Evolutionary conservation across 2,888 invertebrate species (phyloP).

Genomic region (Sminthurinus aureus): DNA sequence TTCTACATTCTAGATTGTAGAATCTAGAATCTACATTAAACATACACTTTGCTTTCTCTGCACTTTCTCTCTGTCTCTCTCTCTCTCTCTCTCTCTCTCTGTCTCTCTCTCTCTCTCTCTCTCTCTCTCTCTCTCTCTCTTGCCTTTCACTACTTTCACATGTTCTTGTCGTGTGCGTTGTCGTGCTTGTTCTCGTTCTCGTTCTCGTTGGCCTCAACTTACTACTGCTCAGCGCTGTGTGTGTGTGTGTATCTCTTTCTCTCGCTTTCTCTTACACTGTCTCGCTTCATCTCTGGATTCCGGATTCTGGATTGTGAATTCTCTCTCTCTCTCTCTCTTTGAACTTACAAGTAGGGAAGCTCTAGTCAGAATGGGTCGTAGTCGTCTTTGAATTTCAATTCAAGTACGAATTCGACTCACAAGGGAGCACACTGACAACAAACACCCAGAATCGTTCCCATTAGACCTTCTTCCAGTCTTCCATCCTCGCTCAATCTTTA

Average conservation of each 20-base stretch:
- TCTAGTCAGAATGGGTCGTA: too few relatives aligned
- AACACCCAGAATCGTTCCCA: conserved; percentile 33
- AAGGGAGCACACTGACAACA: conserved; percentile 25
- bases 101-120: conserved; percentile 12
- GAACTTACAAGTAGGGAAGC: too few relatives aligned
- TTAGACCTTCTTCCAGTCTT: conserved; percentile 7
- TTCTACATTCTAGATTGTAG: neutral
- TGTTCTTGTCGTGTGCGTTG: neutral
- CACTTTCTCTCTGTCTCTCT: conserved; percentile 21
- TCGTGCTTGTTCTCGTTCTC: too few relatives aligned
- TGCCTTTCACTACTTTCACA: neutral
- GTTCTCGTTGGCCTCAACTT: neutral
- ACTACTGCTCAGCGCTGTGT: too few relatives aligned
- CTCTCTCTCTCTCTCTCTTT: too few relatives aligned
- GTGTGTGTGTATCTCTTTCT: too few relatives aligned
- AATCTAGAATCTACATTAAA: neutral
- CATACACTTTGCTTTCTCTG: neutral
- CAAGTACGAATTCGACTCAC: neutral
- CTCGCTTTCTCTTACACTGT: too few relatives aligned
- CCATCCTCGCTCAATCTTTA: conserved; percentile 16
- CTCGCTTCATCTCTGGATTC: too few relatives aligned
- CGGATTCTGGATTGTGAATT: too few relatives aligned
- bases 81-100: neutral
- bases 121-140: conserved; percentile 11
- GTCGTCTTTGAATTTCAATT: too few relatives aligned